These are phyloP conservation scores for Yponomeuta plumbellus DNA, from an alignment of 2,888 invertebrate species.

Conservation along the genomic window DNA sequence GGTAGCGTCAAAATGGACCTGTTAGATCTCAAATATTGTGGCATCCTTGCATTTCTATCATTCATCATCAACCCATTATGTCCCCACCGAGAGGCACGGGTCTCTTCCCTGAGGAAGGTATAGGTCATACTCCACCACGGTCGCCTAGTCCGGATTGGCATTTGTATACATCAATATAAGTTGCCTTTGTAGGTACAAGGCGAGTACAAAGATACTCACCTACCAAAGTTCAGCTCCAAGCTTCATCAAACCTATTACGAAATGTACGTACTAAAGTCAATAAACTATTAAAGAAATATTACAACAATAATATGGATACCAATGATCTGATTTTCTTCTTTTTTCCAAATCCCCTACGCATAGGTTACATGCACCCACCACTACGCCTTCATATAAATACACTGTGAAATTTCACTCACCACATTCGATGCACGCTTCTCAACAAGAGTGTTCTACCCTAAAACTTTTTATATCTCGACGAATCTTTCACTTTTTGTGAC, in stretches of 20 bases:
- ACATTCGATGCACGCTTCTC: conserved; percentile 47
- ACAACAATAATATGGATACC: neutral
- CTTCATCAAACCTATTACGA: neutral
- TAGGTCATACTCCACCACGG: too few species aligned
- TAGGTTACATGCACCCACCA: conserved; percentile 27
- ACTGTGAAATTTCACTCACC: conserved; percentile 42
- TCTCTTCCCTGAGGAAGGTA: too few species aligned
- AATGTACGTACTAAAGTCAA: neutral
- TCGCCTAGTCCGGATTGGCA: too few species aligned
- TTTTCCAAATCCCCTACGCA: neutral
- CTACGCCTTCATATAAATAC: conserved; percentile 44
- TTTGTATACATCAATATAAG: too few species aligned
- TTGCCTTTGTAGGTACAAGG: too few species aligned
- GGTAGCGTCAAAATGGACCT: too few species aligned
- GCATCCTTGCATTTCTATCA: too few species aligned
- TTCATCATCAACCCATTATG: too few species aligned
- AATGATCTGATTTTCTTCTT: neutral
- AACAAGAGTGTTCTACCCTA: conserved; percentile 31
- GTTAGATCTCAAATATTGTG: too few species aligned
- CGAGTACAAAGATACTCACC: too few species aligned
- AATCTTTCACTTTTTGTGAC: conserved; percentile 23
- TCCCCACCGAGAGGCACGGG: too few species aligned
- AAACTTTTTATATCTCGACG: conserved; percentile 22
- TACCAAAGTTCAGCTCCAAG: neutral
- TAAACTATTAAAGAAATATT: neutral